Conservation (phyloP, 1,140 invertebrate genomes). For the Panonychus citri region DNA sequence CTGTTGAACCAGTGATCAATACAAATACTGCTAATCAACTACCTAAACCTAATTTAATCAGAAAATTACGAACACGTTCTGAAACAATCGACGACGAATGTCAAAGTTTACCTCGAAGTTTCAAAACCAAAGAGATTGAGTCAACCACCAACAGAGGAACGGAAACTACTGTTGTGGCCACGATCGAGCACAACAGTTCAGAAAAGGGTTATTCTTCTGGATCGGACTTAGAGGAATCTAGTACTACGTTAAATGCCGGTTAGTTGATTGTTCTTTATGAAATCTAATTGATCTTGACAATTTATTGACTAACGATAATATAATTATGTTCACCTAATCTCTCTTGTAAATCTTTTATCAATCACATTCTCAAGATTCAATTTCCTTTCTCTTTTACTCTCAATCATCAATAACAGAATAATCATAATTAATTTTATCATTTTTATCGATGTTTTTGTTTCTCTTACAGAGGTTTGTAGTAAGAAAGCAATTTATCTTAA, state of each 20-base stretch:
- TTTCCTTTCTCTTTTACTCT: too few species aligned
- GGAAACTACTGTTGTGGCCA: neutral
- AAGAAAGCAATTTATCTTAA: conserved; percentile 1
- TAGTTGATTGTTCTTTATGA: too few species aligned
- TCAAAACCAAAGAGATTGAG: neutral
- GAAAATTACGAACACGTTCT: neutral
- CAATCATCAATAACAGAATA: too few species aligned
- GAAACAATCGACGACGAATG: conserved; percentile 4
- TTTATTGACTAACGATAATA: too few species aligned
- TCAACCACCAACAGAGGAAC: neutral
- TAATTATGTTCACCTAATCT: too few species aligned
- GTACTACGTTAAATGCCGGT: neutral
- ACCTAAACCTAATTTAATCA: neutral
- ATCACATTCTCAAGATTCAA: too few species aligned
- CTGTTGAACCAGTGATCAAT: too few species aligned
- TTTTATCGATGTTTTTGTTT: too few species aligned
- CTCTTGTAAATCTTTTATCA: too few species aligned
- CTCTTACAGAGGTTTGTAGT: conserved; percentile 15
- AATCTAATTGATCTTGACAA: too few species aligned
- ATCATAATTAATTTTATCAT: too few species aligned
- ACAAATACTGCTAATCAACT: too few species aligned
- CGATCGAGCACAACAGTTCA: conserved; percentile 16
- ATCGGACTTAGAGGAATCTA: conserved; percentile 33
- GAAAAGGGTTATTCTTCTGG: conserved; percentile 42
- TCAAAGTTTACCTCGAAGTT: conserved; percentile 5